Conservation (phyloP, 2,888 invertebrate genomes). For the Siphonodentalium dalli region DNA sequence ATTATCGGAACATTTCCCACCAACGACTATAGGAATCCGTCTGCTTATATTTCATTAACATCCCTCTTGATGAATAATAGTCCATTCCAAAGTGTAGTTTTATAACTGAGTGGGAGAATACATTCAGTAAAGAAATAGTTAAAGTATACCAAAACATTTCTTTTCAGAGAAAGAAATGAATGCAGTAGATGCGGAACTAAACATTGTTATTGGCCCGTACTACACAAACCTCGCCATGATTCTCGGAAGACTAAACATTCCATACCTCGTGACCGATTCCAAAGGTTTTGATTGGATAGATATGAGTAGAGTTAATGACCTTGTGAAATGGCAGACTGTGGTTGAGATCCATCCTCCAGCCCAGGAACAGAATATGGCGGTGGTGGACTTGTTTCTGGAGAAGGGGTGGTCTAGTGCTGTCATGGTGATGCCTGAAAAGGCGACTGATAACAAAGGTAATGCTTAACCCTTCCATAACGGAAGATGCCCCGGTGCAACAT, state of each 20-base stretch:
- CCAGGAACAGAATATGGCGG: conserved; percentile 44
- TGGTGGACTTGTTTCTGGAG: conserved; percentile 46
- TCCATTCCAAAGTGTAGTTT: too few relatives aligned
- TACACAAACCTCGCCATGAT: conserved; percentile 55
- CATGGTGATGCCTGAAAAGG: conserved; percentile 48
- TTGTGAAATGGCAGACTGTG: conserved; percentile 46
- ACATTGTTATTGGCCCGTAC: conserved; percentile 51
- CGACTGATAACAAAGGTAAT: conserved; percentile 48
- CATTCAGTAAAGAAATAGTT: too few relatives aligned
- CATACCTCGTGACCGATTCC: conserved; percentile 52
- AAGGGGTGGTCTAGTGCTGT: conserved; percentile 44
- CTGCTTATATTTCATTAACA: too few relatives aligned
- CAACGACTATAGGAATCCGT: too few relatives aligned
- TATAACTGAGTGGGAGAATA: too few relatives aligned
- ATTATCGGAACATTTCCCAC: too few relatives aligned
- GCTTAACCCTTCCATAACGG: too few relatives aligned
- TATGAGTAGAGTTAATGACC: conserved; percentile 43
- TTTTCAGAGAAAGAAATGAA: conserved; percentile 18
- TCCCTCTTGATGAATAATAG: too few relatives aligned
- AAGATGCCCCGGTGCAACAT: too few relatives aligned
- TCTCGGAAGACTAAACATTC: conserved; percentile 36
- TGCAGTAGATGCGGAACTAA: conserved; percentile 27
- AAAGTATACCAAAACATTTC: neutral
- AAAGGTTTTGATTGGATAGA: conserved; percentile 55
- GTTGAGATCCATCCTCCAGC: conserved; percentile 51